phyloP scores from a whole-genome alignment of 2,888 invertebrate species.

The Deilephila porcellus region DNA sequence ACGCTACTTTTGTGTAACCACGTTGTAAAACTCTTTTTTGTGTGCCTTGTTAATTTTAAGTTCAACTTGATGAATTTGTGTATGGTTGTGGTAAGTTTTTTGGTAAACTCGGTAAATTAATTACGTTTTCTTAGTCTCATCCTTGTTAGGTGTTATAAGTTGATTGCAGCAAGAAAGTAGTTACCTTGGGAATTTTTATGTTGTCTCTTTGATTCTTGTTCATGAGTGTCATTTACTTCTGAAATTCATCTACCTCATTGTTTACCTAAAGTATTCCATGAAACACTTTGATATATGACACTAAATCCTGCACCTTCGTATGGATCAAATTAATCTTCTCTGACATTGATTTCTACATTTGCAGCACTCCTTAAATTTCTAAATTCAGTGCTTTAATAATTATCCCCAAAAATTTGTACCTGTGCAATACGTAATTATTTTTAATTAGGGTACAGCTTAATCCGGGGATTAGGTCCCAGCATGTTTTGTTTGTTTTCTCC shows the following conservation, averaged over 20 bases:
- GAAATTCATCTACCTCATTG: too few species aligned
- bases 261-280: too few species aligned
- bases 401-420: constrained; percentile 35
- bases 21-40: constrained; percentile 20
- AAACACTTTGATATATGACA: too few species aligned
- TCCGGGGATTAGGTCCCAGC: constrained; percentile 40
- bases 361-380: constrained; percentile 30
- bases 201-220: not conserved
- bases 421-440: constrained; percentile 40
- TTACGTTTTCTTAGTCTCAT: constrained; percentile 17
- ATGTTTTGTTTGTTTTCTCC: constrained; percentile 19
- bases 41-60: constrained; percentile 30
- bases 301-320: too few species aligned
- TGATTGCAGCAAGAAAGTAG: too few species aligned
- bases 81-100: constrained; percentile 23
- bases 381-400: constrained; percentile 15
- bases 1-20: constrained; percentile 52
- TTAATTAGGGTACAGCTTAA: constrained; percentile 43
- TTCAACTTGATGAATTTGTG: constrained; percentile 25
- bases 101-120: constrained; percentile 22
- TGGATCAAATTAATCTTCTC: not conserved
- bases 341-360: not conserved
- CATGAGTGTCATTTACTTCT: not conserved
- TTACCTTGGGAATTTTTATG: not conserved
- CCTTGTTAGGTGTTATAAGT: not conserved